Evolutionary conservation across 2,797 vertebrate species (phyloP).

Genomic region (Squalus acanthias): DNA sequence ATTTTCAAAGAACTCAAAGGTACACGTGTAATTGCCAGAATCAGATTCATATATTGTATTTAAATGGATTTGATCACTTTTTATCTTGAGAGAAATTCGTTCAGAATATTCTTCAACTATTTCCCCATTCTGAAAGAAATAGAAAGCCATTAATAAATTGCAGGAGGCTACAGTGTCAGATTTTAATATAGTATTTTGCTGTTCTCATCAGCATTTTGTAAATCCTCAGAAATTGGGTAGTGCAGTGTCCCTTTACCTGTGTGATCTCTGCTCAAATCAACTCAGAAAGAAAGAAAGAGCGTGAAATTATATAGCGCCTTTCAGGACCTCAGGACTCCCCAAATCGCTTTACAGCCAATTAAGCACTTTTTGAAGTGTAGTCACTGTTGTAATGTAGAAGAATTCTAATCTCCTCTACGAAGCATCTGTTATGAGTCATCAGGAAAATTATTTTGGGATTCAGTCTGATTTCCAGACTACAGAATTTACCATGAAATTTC

Average conservation of each 20-base stretch:
- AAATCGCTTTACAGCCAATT: background rate
- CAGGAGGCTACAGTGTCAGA: background rate
- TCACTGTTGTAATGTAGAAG: background rate
- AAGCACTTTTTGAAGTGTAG: background rate
- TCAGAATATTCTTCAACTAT: slow-evolving; percentile 38
- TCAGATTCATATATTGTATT: slow-evolving; percentile 47
- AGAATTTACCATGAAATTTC: too few species aligned
- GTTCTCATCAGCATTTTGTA: background rate
- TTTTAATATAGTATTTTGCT: background rate
- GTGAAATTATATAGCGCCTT: background rate
- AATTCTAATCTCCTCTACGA: too few species aligned
- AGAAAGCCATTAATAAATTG: background rate
- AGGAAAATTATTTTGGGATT: too few species aligned
- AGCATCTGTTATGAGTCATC: background rate
- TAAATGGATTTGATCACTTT: slow-evolving; percentile 46
- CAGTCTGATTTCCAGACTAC: too few species aligned
- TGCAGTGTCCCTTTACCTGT: background rate
- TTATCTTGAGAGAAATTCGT: slow-evolving; percentile 42
- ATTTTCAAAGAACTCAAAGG: slow-evolving; percentile 50
- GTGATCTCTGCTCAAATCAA: background rate
- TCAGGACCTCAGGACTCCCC: background rate
- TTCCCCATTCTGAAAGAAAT: slow-evolving; percentile 52
- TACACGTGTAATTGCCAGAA: slow-evolving; percentile 57
- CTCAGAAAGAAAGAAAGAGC: background rate
- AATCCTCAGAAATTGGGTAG: background rate